Base-by-base conservation (phyloP, 2,113 vertebrate genomes). In the Phylloscopus whistleri region DNA sequence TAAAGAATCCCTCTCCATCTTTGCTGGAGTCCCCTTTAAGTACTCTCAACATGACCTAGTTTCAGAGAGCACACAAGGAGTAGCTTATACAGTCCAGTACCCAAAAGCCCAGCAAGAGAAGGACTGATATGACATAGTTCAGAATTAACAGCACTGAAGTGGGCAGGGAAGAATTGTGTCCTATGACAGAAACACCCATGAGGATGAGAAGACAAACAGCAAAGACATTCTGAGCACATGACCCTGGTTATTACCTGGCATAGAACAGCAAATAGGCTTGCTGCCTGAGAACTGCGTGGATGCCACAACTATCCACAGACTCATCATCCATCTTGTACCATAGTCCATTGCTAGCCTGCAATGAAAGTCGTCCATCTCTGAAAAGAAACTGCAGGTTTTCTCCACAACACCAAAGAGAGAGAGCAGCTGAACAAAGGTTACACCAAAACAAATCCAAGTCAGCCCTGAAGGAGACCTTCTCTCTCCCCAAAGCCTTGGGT, bases 241-340 rank as follows among this genome's bases (percentile, higher is more conserved):
- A 49, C 35, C 7, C 21, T 56, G 43, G 43, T 37, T 56, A 49
- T 84, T 90, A 90, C 88, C 88, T 90, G 79, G 49, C 79, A 70
- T 90, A 84, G 64, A 90, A 84, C 15, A 90, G 72, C 72, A 90
- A 51, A 63, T 90, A 90, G 56, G 88, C 88, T 69, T 90, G 79
- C 72, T 90, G 88, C 31, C 72, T 56, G 41, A 90, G 80, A 49
- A 90, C 88, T 44, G 64, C 5, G 0, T 90, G 60, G 27, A 84
- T 63, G 18, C 56, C 88, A 77, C 88, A 84, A 49, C 37, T 63
- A 37, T 70, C 72, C 43, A 90, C 88, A 51, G 56, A 69, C 35
- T 83, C 79, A 56, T 90, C 87, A 49, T 90, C 87, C 87, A 90
- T 90, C 63, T 76, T 76, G 70, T 90, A 90, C 79, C 87, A 90